Base-by-base conservation (phyloP, 2,888 invertebrate genomes). In the Caenorhabditis parvicauda region DNA sequence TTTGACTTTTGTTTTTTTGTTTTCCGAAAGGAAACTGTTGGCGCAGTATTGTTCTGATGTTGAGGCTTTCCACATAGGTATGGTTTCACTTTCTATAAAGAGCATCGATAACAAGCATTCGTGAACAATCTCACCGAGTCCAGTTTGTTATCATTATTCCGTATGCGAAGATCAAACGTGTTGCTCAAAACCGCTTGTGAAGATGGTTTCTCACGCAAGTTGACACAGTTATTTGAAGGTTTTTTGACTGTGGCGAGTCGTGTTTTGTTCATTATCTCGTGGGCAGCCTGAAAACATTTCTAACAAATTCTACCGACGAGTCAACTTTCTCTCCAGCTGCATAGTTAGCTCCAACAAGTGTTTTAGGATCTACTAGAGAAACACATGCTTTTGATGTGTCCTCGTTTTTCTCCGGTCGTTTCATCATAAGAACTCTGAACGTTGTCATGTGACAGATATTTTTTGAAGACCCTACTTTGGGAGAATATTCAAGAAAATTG, bases 401-500 rank as follows among this genome's bases (percentile, higher is more conserved):
- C 45, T 63, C 67, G 24, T 59, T 57, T 48, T 67, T 70, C 24
- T 67, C 63, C 1, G 77, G 77, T 14, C 77, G 65, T 27, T 69
- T 68, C 75, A 77, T 77, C 55, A 74, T 57, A 14, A 77, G 55
- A 9, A 77, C 54, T 61, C 76, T 76, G 46, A 48, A 37, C 21
- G 49, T 19, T 14, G 3, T 14, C 14, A 25, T 19, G 19, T 17
- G 24, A 32, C 27, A 29, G 41, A 35, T 29, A 29, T 12, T 6
- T n/a, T 29, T 44, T 25, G 41, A 29, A 27, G 7, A 19, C n/a
- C 67, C 51, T 19, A 77, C 78, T 71, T 76, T 19, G 81, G 81
- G 17, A 81, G 47, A 38, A 66, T 67, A 7, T 75, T 65, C 29
- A 81, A 54, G 53, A 81, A 81, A 3, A 81, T 54, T 1, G 66